Evolutionary conservation across 2,888 invertebrate species (phyloP).

Genomic region (Phrixothrix hirtus): DNA sequence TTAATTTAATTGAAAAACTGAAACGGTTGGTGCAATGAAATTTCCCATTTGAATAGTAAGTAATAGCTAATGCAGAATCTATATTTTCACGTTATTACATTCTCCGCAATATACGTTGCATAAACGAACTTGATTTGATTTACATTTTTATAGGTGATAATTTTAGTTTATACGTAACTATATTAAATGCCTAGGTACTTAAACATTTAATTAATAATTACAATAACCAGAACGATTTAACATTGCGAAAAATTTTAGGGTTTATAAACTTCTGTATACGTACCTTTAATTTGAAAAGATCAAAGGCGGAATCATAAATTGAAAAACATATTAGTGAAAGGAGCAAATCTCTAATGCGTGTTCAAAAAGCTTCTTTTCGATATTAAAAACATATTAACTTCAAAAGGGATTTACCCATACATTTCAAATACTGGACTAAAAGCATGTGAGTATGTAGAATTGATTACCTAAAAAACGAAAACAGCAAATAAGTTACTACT

Average conservation of each 20-base stretch:
- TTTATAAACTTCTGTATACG: constrained; percentile 17
- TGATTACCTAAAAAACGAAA: too few species aligned
- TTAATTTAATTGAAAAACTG: constrained; percentile 29
- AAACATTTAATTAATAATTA: not conserved
- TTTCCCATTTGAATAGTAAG: constrained; percentile 17
- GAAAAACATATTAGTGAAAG: constrained; percentile 19
- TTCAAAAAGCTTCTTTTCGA: constrained; percentile 20
- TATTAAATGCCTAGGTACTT: too few species aligned
- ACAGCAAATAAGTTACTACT: too few species aligned
- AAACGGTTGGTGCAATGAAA: constrained; percentile 14
- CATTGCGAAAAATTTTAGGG: not conserved
- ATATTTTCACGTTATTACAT: constrained; percentile 1
- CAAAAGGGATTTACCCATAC: constrained; percentile 18
- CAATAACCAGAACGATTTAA: not conserved
- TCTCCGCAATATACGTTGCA: constrained; percentile 1
- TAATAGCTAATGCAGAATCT: constrained; percentile 1
- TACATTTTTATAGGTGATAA: too few species aligned
- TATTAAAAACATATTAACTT: constrained; percentile 24
- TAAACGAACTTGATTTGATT: not conserved
- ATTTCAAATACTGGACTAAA: constrained; percentile 13
- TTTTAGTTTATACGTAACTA: too few species aligned
- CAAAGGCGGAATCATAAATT: constrained; percentile 24
- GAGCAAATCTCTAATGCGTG: constrained; percentile 10
- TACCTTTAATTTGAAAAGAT: constrained; percentile 27
- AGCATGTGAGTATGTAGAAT: too few species aligned